Percentiles rank a stretch among this genome's conserved stretches.
phyloP scores from a whole-genome alignment of 2,113 vertebrate genomes.

The Ibidorhyncha struthersii region DNA sequence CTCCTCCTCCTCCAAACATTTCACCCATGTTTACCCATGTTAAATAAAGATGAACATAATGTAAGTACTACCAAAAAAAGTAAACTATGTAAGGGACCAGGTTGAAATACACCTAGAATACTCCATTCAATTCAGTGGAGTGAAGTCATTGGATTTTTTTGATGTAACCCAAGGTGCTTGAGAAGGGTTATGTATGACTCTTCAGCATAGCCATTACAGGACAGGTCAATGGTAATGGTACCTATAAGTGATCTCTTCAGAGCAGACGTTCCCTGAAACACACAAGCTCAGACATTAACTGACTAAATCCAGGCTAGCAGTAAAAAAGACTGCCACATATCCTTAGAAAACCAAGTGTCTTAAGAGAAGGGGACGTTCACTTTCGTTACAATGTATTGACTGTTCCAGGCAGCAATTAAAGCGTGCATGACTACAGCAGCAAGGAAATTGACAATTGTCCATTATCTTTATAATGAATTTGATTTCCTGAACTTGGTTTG shows the following conservation, averaged over 20 bases:
- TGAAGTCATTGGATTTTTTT: no score
- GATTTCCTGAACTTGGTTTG: slow-evolving; percentile 12
- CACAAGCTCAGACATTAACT: neutral
- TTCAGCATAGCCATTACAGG: neutral
- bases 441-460: neutral
- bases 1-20: neutral
- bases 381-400: neutral
- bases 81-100: no score
- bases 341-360: neutral
- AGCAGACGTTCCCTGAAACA: neutral
- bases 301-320: neutral
- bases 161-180: no score
- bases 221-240: neutral
- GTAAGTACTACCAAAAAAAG: neutral
- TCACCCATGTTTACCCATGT: neutral
- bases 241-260: neutral
- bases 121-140: accelerated
- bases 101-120: neutral
- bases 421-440: neutral
- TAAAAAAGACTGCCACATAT: accelerated
- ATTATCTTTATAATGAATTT: neutral
- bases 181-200: neutral
- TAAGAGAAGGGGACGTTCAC: neutral
- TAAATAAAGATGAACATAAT: neutral
- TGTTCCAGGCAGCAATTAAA: neutral